These are phyloP conservation scores for Actenoides hombroni DNA, from an alignment of 2,113 vertebrate species.

Conservation along the genomic window DNA sequence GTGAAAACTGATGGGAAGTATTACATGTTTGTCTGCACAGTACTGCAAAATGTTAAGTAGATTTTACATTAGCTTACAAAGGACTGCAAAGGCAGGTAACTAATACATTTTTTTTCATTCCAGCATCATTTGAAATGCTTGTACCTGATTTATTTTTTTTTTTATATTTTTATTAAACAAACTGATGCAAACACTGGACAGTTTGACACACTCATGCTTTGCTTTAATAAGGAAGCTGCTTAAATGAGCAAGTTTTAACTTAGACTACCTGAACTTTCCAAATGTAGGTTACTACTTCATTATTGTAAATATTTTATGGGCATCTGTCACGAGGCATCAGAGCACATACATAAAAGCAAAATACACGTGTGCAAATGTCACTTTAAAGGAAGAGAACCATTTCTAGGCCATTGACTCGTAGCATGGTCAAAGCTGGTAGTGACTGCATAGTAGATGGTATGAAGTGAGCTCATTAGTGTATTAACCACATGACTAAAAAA, in stretches of 20 bases:
- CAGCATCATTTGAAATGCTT: not conserved
- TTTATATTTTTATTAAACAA: not conserved
- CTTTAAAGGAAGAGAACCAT: not conserved
- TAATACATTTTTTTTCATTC: not conserved
- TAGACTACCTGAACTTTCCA: constrained; percentile 1
- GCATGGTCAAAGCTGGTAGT: not conserved
- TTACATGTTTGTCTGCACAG: not conserved
- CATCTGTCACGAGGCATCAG: constrained; percentile 5
- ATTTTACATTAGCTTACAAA: not conserved
- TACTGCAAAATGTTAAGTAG: not conserved
- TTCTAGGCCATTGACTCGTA: constrained; percentile 12
- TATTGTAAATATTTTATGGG: constrained; percentile 55
- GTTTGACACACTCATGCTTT: not conserved
- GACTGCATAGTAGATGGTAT: not conserved
- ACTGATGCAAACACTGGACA: not conserved
- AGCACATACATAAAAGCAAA: constrained; percentile 12
- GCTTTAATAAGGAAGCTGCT: not conserved
- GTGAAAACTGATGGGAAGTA: not conserved
- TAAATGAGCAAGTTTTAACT: not conserved
- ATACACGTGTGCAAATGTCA: not conserved
- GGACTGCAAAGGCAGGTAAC: not conserved
- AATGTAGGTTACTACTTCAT: constrained; percentile 48
- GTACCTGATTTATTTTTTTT: not conserved
- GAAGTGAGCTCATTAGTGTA: not conserved
- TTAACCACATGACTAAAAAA: not conserved